Evolutionary conservation across 1,140 invertebrate species (phyloP).

Genomic region (Coenobita brevimanus): DNA sequence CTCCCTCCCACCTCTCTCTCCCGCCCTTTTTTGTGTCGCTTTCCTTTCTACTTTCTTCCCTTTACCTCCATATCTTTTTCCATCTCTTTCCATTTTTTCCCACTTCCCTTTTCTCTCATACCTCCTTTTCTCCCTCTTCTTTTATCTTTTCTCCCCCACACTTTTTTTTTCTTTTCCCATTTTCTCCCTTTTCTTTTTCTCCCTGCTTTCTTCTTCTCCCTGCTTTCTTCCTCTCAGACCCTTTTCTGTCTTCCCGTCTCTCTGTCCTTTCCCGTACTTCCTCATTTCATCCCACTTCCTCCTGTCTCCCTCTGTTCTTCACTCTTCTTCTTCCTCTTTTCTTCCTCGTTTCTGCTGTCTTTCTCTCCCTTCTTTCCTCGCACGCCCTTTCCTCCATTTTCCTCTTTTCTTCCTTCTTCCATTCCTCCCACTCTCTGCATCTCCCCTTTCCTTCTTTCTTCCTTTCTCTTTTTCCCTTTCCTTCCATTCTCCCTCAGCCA

Average conservation of each 20-base stretch:
- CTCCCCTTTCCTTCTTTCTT: background rate
- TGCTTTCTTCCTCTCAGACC: background rate
- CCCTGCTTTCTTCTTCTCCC: background rate
- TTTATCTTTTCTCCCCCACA: no score
- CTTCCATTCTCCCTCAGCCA: background rate
- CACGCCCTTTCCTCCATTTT: no score
- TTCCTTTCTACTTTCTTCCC: no score
- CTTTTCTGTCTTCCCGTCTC: background rate
- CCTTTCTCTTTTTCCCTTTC: background rate
- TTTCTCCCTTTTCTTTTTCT: no score
- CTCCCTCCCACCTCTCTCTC: no score
- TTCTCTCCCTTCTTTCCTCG: background rate
- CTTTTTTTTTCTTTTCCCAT: no score
- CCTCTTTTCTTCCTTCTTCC: background rate
- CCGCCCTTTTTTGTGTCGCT: no score
- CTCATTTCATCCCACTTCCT: background rate
- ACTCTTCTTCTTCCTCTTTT: background rate
- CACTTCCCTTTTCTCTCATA: no score
- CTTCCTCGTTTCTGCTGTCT: background rate
- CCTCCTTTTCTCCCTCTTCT: no score
- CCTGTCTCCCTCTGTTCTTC: background rate
- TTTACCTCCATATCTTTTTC: no score
- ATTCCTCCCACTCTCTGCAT: background rate
- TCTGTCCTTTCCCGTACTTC: background rate
- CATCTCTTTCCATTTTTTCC: no score